phyloP scores from a whole-genome alignment of 1,140 invertebrate genomes.

The Drosophila subobscura region DNA sequence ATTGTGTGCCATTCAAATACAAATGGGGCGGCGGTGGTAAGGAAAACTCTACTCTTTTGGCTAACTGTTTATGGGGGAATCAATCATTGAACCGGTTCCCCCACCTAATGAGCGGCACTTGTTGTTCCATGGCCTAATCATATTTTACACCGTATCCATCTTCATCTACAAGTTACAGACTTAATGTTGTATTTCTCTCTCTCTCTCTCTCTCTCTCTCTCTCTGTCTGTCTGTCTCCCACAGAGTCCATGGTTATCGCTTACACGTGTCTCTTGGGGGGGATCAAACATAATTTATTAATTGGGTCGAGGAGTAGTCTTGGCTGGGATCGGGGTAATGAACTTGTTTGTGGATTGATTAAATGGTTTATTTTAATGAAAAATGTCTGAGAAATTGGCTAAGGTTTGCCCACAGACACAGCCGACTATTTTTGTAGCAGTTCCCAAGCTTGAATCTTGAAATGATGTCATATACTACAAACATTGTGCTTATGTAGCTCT shows the following conservation, averaged over 20 bases:
- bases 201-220: too few relatives aligned
- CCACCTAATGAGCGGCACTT: constrained; percentile 69
- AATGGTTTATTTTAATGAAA: background rate
- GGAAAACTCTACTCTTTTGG: constrained; percentile 64
- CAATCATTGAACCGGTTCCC: constrained; percentile 76
- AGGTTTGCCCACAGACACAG: background rate
- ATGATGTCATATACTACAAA: constrained; percentile 44
- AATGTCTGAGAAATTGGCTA: background rate
- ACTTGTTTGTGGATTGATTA: constrained; percentile 19
- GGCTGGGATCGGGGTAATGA: constrained; percentile 32
- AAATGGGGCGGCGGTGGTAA: constrained; percentile 8
- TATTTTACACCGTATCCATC: constrained; percentile 33
- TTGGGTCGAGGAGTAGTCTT: constrained; percentile 31
- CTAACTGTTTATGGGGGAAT: constrained; percentile 67
- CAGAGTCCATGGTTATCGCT: constrained; percentile 37
- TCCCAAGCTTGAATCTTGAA: constrained; percentile 9
- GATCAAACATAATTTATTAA: constrained; percentile 56
- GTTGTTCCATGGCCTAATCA: constrained; percentile 47
- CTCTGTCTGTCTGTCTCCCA: too few relatives aligned
- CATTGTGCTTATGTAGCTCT: constrained; percentile 25
- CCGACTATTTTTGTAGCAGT: background rate
- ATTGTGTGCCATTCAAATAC: constrained; percentile 4
- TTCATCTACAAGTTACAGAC: constrained; percentile 47
- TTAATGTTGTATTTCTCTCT: constrained; percentile 57
- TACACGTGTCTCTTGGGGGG: constrained; percentile 59